phyloP scores from a whole-genome alignment of 1,140 invertebrate genomes.

The Lasaia peninsularis region DNA sequence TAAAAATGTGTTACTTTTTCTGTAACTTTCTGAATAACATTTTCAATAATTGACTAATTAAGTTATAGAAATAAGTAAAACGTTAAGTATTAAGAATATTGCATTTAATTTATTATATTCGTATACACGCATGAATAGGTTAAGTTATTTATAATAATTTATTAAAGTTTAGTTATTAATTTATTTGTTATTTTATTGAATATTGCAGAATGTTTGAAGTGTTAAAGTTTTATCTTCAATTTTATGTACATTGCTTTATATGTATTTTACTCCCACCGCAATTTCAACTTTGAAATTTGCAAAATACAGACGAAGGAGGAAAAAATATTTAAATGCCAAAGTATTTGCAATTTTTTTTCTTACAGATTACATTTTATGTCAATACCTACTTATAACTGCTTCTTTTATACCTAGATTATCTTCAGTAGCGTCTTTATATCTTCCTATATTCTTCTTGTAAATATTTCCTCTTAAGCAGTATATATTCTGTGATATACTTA shows the following conservation, averaged over 20 bases:
- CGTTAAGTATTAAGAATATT: no score
- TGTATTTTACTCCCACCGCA: neutral
- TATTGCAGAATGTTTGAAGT: conserved; percentile 17
- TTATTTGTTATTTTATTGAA: conserved; percentile 8
- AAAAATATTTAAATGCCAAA: neutral
- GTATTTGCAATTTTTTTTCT: neutral
- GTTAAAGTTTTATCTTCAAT: conserved; percentile 30
- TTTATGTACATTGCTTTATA: neutral
- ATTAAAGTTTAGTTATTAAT: conserved; percentile 29
- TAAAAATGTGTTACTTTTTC: no score
- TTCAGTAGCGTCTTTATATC: neutral
- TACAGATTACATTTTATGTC: no score
- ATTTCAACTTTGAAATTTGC: neutral
- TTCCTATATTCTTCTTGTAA: neutral
- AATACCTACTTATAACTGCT: neutral
- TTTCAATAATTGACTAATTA: neutral
- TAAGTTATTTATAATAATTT: conserved; percentile 29
- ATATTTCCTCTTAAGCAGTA: neutral
- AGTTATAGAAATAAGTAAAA: no score
- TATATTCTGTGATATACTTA: conserved; percentile 7
- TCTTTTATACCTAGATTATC: neutral
- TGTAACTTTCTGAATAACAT: no score
- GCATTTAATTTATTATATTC: neutral
- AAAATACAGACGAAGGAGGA: no score
- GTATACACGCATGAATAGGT: neutral